Evolutionary conservation across 2,113 vertebrate genomes (phyloP).

Genomic region (Mellivora capensis): DNA sequence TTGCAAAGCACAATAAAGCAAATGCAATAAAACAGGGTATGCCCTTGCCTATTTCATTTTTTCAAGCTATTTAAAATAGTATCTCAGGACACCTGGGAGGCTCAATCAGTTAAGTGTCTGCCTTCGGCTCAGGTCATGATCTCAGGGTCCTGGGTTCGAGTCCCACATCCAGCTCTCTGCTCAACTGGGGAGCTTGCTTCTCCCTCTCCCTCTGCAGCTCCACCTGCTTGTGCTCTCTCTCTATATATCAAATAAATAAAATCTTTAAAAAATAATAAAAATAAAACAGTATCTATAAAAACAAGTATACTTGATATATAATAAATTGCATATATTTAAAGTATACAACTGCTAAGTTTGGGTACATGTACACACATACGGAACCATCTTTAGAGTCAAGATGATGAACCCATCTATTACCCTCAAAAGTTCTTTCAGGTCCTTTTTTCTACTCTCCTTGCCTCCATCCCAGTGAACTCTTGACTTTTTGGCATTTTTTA

Average conservation of each 20-base stretch:
- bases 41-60: neutral
- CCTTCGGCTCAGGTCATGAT: neutral
- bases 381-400: neutral
- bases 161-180: neutral
- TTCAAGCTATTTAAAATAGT: neutral
- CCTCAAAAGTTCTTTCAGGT: neutral
- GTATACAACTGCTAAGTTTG: neutral
- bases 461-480: neutral
- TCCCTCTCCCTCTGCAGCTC: neutral
- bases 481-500: neutral
- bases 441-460: neutral
- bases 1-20: neutral
- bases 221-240: neutral
- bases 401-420: neutral
- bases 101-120: neutral
- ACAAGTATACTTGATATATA: neutral
- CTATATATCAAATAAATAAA: neutral
- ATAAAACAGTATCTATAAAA: too few relatives aligned
- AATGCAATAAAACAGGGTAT: neutral
- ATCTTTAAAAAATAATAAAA: neutral
- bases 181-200: neutral
- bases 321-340: neutral
- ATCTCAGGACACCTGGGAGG: neutral
- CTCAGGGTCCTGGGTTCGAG: neutral
- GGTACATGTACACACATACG: neutral